Percentiles rank a stretch among this genome's conserved stretches.
Evolutionary conservation across 2,888 invertebrate genomes (phyloP).

Genomic region (Galerucella calmariensis): DNA sequence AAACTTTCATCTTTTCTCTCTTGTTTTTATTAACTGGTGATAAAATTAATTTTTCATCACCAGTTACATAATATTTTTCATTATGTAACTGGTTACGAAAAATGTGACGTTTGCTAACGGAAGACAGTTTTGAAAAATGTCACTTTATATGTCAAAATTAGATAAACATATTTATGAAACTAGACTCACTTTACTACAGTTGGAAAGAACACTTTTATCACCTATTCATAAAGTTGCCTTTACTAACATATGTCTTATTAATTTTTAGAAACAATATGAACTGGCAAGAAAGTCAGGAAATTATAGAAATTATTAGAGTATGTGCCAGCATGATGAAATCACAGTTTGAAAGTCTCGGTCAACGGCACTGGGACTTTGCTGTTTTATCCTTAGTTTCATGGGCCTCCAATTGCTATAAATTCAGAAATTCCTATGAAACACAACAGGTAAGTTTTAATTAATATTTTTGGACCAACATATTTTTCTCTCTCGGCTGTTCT

Average conservation of each 20-base stretch:
- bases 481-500: not conserved
- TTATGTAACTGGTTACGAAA: too few relatives aligned
- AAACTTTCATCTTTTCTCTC: too few relatives aligned
- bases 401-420: constrained; percentile 68
- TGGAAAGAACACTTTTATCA: too few relatives aligned
- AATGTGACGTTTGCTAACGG: too few relatives aligned
- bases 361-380: constrained; percentile 79
- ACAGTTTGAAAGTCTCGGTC: constrained; percentile 54
- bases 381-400: constrained; percentile 78
- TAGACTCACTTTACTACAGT: too few relatives aligned
- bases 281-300: constrained; percentile 60
- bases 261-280: constrained; percentile 54
- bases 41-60: too few relatives aligned
- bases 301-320: constrained; percentile 63
- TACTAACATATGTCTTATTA: not conserved
- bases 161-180: too few relatives aligned
- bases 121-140: too few relatives aligned
- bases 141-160: too few relatives aligned
- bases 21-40: too few relatives aligned
- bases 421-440: constrained; percentile 61
- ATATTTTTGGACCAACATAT: constrained; percentile 2
- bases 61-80: too few relatives aligned
- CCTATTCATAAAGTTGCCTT: not conserved
- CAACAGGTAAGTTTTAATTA: constrained; percentile 66
- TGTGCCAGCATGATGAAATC: constrained; percentile 58